These are phyloP conservation scores for Drosophila kuntzei DNA, from an alignment of 2,888 invertebrate genomes.

Conservation along the genomic window DNA sequence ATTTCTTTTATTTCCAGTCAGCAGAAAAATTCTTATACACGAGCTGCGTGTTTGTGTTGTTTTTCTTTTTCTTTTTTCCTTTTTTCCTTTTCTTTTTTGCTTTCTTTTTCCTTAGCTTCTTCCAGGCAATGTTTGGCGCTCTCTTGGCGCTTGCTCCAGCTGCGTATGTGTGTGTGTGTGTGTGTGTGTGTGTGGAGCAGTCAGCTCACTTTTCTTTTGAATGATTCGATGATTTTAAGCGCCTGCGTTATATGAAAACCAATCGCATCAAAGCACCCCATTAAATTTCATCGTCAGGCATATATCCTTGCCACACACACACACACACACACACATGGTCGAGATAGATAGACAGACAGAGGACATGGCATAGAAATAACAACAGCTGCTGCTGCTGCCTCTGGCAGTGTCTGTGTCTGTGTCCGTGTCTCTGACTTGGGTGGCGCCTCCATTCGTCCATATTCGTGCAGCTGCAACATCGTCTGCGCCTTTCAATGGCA, in stretches of 20 bases:
- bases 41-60: slow-evolving; percentile 54
- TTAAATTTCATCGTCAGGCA: slow-evolving; percentile 85
- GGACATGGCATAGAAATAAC: slow-evolving; percentile 69
- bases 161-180: slow-evolving; percentile 13
- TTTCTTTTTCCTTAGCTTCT: slow-evolving; percentile 35
- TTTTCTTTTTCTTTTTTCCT: slow-evolving; percentile 30
- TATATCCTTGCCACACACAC: slow-evolving; percentile 78
- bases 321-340: slow-evolving; percentile 26
- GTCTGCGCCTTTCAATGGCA: slow-evolving; percentile 70
- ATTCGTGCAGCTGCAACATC: slow-evolving; percentile 56
- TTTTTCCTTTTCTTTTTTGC: slow-evolving; percentile 25
- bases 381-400: slow-evolving; percentile 68
- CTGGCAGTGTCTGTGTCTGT: slow-evolving; percentile 18
- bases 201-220: slow-evolving; percentile 84
- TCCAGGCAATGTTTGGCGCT: slow-evolving; percentile 56
- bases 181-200: slow-evolving; percentile 65
- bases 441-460: slow-evolving; percentile 40
- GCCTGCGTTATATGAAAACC: slow-evolving; percentile 86
- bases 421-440: slow-evolving; percentile 27
- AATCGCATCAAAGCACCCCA: slow-evolving; percentile 87
- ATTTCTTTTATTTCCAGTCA: slow-evolving; percentile 72
- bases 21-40: slow-evolving; percentile 73
- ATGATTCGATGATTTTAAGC: slow-evolving; percentile 86
- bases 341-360: slow-evolving; percentile 57
- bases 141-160: slow-evolving; percentile 63